Percentiles rank a stretch among this genome's conserved stretches.
Conservation (phyloP, 2,113 vertebrate species). For the Microcebus tavaratra region DNA sequence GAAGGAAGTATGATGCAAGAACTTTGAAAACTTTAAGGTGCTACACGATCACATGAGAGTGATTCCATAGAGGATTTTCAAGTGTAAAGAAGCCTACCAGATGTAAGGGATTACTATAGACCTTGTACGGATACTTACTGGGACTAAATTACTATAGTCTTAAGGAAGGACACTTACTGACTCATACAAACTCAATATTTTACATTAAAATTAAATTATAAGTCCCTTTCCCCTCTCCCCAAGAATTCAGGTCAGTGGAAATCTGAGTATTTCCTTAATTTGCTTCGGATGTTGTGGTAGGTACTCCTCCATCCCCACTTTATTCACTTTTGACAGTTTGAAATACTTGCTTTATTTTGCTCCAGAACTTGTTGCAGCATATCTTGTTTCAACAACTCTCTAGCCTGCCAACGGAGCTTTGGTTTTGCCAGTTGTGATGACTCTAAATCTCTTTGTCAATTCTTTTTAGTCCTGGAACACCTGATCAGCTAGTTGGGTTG, state of each 20-base stretch:
- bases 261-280: neutral
- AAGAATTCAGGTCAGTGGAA: neutral
- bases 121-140: neutral
- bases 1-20: neutral
- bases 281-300: neutral
- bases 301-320: neutral
- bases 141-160: neutral
- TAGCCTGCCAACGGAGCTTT: constrained; percentile 40
- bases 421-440: constrained; percentile 33
- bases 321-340: constrained; percentile 42
- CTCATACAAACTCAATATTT: neutral
- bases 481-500: constrained; percentile 37
- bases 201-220: constrained; percentile 26
- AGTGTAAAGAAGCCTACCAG: neutral
- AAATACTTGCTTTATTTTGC: constrained; percentile 49
- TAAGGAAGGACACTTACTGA: neutral
- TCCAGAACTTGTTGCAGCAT: constrained; percentile 52
- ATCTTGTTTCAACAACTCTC: constrained; percentile 59
- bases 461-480: constrained; percentile 13
- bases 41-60: neutral
- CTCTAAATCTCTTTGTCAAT: constrained; percentile 54
- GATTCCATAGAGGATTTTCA: constrained; percentile 1
- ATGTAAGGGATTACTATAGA: neutral
- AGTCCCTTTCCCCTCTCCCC: neutral
- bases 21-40: neutral